Conservation (phyloP, 2,888 invertebrate genomes). For the Brassicogethes aeneus region DNA sequence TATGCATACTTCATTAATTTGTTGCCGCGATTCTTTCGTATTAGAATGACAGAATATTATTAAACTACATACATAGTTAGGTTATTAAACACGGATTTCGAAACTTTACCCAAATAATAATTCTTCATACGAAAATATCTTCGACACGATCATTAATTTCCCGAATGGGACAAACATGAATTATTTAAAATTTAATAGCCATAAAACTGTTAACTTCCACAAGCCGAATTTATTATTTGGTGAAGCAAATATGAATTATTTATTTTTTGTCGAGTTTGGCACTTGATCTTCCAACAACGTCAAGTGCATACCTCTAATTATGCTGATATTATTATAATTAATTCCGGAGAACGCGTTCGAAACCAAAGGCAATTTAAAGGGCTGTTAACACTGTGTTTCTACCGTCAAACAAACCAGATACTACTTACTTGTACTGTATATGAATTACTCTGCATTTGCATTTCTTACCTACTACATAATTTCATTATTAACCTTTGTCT, state of each 20-base stretch:
- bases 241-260: neutral
- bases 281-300: neutral
- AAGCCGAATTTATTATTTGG: neutral
- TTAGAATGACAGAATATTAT: too few species aligned
- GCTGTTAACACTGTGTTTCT: neutral
- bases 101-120: neutral
- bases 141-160: neutral
- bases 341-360: neutral
- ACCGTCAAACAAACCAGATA: neutral
- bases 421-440: too few species aligned
- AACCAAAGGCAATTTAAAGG: neutral
- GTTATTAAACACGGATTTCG: too few species aligned
- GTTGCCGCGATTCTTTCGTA: too few species aligned
- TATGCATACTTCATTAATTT: neutral
- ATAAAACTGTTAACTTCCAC: neutral
- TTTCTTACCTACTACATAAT: too few species aligned
- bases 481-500: too few species aligned
- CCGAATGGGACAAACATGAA: neutral
- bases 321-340: neutral
- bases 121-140: neutral
- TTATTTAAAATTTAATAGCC: neutral
- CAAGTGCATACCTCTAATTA: neutral
- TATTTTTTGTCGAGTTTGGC: constrained; percentile 1
- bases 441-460: too few species aligned
- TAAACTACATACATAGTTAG: too few species aligned